Evolutionary conservation across 2,113 vertebrate genomes (phyloP).

Genomic region (Danio rerio): DNA sequence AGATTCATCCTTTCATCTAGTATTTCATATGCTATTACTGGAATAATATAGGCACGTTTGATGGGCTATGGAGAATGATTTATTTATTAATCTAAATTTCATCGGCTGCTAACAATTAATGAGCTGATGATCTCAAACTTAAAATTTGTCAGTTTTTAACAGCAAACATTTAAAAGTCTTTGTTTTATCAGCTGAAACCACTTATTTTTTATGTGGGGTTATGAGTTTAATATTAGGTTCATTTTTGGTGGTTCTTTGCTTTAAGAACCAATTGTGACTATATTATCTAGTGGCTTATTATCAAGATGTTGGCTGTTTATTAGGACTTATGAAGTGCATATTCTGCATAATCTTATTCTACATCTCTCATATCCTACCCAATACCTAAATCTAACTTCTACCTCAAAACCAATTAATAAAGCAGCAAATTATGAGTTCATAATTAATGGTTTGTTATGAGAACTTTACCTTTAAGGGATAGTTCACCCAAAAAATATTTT

Average conservation of each 20-base stretch:
- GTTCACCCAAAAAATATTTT: too few species aligned
- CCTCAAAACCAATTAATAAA: too few species aligned
- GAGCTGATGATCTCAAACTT: constrained; percentile 7
- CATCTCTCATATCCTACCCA: too few species aligned
- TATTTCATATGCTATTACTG: constrained; percentile 17
- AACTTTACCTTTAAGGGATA: too few species aligned
- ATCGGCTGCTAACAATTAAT: neutral
- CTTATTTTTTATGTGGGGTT: constrained; percentile 3
- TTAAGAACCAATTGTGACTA: too few species aligned
- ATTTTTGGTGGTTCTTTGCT: neutral
- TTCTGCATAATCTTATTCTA: too few species aligned
- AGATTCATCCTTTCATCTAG: constrained; percentile 27
- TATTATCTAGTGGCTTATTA: too few species aligned
- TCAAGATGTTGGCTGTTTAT: too few species aligned
- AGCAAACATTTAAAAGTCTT: constrained; percentile 12
- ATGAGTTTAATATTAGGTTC: neutral
- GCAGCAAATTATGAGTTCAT: too few species aligned
- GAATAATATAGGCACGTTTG: constrained; percentile 11
- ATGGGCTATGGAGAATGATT: neutral
- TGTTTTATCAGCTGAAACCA: constrained; percentile 32
- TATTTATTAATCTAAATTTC: constrained; percentile 16
- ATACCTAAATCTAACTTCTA: too few species aligned
- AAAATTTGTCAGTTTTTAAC: constrained; percentile 1
- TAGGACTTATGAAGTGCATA: too few species aligned
- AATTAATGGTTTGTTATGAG: too few species aligned